phyloP scores from a whole-genome alignment of 2,797 vertebrate species.

The Chaetophractus vellerosus region DNA sequence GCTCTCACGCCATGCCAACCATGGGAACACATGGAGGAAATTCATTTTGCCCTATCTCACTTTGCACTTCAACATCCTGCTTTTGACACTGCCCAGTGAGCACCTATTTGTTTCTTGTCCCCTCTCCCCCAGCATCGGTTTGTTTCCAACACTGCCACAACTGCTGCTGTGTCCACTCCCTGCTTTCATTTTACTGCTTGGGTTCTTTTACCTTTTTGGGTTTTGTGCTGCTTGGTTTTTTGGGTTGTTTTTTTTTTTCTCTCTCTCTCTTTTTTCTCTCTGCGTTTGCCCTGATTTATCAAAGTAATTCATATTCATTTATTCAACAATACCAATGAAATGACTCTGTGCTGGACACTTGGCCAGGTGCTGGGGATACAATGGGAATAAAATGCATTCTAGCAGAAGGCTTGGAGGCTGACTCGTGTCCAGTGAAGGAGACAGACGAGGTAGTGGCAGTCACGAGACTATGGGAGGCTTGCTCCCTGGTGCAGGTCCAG shows the following conservation, averaged over 20 bases:
- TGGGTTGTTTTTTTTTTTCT: neutral
- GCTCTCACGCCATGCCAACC: too few species aligned
- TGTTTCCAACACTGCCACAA: neutral
- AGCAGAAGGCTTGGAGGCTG: neutral
- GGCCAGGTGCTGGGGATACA: too few species aligned
- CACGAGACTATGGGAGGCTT: accelerated
- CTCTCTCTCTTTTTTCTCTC: neutral
- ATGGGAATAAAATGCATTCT: neutral
- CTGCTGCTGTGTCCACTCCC: neutral
- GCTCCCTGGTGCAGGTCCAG: neutral
- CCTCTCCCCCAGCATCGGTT: neutral
- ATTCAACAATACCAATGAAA: neutral
- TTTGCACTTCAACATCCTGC: neutral
- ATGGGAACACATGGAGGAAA: neutral
- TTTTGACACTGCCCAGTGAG: neutral
- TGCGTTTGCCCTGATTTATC: neutral
- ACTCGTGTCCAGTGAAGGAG: neutral
- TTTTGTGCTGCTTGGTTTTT: neutral
- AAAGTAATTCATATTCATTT: neutral
- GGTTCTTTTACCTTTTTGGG: neutral
- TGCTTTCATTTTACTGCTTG: neutral
- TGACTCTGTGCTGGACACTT: neutral
- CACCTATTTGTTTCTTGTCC: neutral
- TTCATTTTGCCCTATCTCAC: accelerated
- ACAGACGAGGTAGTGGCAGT: neutral